Conservation (phyloP, 2,888 invertebrate genomes). For the Polydrusus cervinus region DNA sequence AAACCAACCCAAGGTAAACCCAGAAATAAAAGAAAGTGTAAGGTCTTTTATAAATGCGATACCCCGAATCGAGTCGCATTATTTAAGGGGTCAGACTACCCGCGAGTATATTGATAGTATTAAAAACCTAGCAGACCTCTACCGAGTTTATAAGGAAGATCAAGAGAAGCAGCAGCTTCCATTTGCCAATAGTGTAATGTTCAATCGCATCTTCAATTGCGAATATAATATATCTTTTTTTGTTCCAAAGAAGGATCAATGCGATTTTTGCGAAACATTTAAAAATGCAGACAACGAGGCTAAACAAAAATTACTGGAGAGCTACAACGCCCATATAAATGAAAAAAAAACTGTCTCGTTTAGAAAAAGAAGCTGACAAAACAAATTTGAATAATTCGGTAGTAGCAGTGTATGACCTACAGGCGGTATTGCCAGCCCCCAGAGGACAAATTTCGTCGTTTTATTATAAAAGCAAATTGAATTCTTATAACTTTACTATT, state of each 20-base stretch:
- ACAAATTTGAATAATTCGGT: no score
- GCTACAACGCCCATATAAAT: no score
- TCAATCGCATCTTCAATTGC: slow-evolving; percentile 59
- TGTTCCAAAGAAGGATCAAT: slow-evolving; percentile 47
- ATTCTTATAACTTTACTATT: slow-evolving; percentile 24
- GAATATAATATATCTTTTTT: slow-evolving; percentile 63
- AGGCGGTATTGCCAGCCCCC: no score
- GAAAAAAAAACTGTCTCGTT: no score
- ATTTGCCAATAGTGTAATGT: neutral
- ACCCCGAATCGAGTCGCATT: slow-evolving; percentile 28
- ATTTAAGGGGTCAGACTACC: neutral
- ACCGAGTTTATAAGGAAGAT: neutral
- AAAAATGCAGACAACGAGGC: neutral
- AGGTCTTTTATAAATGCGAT: slow-evolving; percentile 35
- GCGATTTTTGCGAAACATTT: slow-evolving; percentile 53
- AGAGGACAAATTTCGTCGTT: no score
- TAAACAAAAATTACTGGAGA: no score
- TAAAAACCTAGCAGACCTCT: no score
- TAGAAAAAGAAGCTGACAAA: no score
- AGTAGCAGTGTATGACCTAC: no score
- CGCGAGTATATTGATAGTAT: neutral
- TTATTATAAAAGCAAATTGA: no score
- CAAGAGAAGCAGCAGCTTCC: neutral
- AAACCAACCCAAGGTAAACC: slow-evolving; percentile 44
- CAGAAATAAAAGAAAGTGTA: slow-evolving; percentile 44